These are phyloP conservation scores for Bibio marci DNA, from an alignment of 2,888 invertebrate genomes.

Conservation along the genomic window DNA sequence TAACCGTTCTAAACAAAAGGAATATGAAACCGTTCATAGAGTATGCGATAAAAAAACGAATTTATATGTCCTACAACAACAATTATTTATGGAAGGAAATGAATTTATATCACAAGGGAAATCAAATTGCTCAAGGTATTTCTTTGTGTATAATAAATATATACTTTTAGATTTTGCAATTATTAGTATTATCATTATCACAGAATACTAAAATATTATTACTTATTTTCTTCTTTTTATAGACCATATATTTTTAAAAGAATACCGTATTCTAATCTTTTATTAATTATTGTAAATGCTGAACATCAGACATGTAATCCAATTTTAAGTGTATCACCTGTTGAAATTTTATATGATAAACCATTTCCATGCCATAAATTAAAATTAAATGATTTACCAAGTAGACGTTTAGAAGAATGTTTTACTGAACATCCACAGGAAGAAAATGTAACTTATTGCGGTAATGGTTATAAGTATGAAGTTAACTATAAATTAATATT, in stretches of 20 bases:
- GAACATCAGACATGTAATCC: conserved; percentile 31
- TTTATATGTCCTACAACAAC: conserved; percentile 49
- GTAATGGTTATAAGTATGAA: conserved; percentile 17
- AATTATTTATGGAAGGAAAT: conserved; percentile 28
- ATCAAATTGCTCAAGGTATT: conserved; percentile 28
- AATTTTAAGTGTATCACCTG: conserved; percentile 33
- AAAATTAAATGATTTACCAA: conserved; percentile 44
- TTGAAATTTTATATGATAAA: conserved; percentile 31
- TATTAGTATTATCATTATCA: no score
- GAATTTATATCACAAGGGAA: conserved; percentile 25
- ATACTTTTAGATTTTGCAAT: no score
- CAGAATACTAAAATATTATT: no score
- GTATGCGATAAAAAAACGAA: conserved; percentile 59
- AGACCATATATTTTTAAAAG: conserved; percentile 52
- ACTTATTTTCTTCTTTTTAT: conserved; percentile 10
- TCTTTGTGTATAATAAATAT: no score
- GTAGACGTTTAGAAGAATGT: conserved; percentile 55
- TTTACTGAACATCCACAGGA: conserved; percentile 51
- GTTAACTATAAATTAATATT: no score
- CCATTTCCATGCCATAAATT: conserved; percentile 61
- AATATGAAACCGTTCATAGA: conserved; percentile 24
- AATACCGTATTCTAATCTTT: conserved; percentile 59
- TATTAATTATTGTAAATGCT: conserved; percentile 54
- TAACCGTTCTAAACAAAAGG: conserved; percentile 20
- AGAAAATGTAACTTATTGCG: conserved; percentile 24